A percentile compares a stretch with the other conserved stretches of the same genome.
Conservation (phyloP, 2,888 invertebrate genomes). For the Epirrhoe tristata region DNA sequence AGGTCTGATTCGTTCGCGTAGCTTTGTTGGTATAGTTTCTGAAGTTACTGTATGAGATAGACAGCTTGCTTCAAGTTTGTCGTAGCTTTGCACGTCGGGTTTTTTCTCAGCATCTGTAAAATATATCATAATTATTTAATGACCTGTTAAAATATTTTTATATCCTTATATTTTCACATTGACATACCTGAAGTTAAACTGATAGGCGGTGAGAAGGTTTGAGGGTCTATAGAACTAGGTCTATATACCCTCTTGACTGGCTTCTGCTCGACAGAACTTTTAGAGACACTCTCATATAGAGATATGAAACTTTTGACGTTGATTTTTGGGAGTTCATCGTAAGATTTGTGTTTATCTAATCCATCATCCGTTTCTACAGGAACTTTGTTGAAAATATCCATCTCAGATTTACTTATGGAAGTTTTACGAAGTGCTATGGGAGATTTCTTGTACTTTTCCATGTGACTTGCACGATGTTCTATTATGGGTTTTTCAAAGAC, state of each 20-base stretch:
- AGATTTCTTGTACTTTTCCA: constrained; percentile 46
- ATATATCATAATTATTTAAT: not conserved
- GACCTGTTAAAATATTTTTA: not conserved
- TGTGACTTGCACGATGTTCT: constrained; percentile 47
- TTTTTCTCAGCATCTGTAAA: constrained; percentile 61
- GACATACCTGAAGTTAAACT: constrained; percentile 68
- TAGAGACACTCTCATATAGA: constrained; percentile 74
- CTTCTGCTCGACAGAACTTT: constrained; percentile 55
- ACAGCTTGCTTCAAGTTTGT: constrained; percentile 26
- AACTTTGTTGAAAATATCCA: constrained; percentile 79
- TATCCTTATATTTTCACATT: not conserved
- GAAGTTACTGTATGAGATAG: constrained; percentile 20
- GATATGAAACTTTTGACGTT: constrained; percentile 77
- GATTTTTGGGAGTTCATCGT: constrained; percentile 75
- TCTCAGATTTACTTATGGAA: constrained; percentile 79
- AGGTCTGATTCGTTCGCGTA: constrained; percentile 44
- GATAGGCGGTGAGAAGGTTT: constrained; percentile 54
- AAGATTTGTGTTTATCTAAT: constrained; percentile 76
- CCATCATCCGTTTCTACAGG: constrained; percentile 54
- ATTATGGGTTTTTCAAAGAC: constrained; percentile 48
- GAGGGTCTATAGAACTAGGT: constrained; percentile 55
- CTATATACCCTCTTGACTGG: constrained; percentile 52
- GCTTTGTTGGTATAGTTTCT: constrained; percentile 44
- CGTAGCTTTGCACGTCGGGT: constrained; percentile 35
- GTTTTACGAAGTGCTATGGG: constrained; percentile 58